Percentiles rank a stretch among this genome's conserved stretches.
Evolutionary conservation across 2,888 invertebrate species (phyloP).

Genomic region (Noctua comes): DNA sequence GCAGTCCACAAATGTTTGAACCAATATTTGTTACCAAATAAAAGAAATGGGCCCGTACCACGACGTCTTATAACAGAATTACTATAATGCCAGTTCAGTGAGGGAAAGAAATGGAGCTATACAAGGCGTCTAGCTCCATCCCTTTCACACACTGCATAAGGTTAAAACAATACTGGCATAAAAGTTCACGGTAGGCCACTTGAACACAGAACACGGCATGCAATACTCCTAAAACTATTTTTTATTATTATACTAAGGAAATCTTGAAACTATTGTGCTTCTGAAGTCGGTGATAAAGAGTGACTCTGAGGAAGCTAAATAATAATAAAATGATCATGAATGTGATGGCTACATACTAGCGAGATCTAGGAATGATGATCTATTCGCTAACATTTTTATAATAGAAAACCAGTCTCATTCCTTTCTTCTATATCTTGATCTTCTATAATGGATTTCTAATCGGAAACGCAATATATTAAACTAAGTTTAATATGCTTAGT

Average conservation of each 20-base stretch:
- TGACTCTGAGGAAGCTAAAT: conserved; percentile 66
- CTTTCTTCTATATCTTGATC: conserved; percentile 5
- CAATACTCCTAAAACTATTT: conserved; percentile 44
- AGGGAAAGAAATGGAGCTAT: not conserved
- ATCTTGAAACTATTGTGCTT: conserved; percentile 56
- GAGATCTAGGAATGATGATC: conserved; percentile 47
- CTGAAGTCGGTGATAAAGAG: conserved; percentile 54
- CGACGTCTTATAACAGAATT: not conserved
- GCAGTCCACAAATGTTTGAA: conserved; percentile 35
- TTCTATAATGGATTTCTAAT: conserved; percentile 20
- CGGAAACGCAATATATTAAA: not conserved
- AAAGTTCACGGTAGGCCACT: not conserved
- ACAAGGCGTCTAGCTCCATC: not conserved
- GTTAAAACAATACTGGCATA: conserved; percentile 3
- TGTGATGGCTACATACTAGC: conserved; percentile 53
- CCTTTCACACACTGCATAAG: not conserved
- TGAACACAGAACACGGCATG: conserved; percentile 44
- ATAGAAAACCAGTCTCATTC: conserved; percentile 21
- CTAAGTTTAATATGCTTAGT: not conserved
- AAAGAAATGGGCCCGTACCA: not conserved
- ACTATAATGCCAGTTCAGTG: not conserved
- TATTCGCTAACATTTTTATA: conserved; percentile 41
- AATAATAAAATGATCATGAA: conserved; percentile 68
- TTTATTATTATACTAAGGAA: conserved; percentile 39
- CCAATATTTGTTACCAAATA: conserved; percentile 26